phyloP scores from a whole-genome alignment of 2,888 invertebrate species.

The Drosophila histrio region DNA sequence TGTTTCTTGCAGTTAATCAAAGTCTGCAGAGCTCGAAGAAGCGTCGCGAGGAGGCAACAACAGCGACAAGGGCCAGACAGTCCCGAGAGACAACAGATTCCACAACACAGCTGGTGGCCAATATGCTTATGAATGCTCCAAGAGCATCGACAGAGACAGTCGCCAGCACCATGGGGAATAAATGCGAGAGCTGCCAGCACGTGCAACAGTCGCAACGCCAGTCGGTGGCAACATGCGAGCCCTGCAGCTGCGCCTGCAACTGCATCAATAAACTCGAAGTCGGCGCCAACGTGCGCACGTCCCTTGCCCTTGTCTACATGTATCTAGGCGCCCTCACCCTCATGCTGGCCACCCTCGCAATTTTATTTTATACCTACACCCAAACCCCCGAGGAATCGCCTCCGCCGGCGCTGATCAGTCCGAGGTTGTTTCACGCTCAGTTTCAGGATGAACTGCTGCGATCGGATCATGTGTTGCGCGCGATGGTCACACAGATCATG shows the following conservation, averaged over 20 bases:
- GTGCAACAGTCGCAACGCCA: slow-evolving; percentile 19
- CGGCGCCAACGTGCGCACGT: slow-evolving; percentile 13
- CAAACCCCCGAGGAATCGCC: slow-evolving; percentile 38
- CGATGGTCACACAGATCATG: slow-evolving; percentile 67
- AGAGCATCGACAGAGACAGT: not conserved
- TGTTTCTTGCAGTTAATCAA: slow-evolving; percentile 82
- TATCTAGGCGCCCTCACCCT: slow-evolving; percentile 78
- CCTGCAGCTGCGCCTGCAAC: slow-evolving; percentile 50
- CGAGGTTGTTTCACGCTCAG: slow-evolving; percentile 60
- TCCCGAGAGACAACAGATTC: slow-evolving; percentile 43
- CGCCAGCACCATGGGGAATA: not conserved
- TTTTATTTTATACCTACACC: slow-evolving; percentile 79
- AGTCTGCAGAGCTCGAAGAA: slow-evolving; percentile 62
- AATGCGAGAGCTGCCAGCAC: slow-evolving; percentile 44
- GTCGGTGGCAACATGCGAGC: not conserved
- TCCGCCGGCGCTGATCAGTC: slow-evolving; percentile 1
- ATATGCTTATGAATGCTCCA: slow-evolving; percentile 33
- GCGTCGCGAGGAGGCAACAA: slow-evolving; percentile 30
- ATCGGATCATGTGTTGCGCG: slow-evolving; percentile 73
- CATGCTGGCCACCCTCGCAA: slow-evolving; percentile 76
- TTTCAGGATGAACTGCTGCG: slow-evolving; percentile 73
- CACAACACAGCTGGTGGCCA: slow-evolving; percentile 53
- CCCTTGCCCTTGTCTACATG: slow-evolving; percentile 69
- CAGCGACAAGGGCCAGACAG: not conserved
- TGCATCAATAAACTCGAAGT: slow-evolving; percentile 37